These are phyloP conservation scores for Rafetus swinhoei DNA, from an alignment of 2,113 vertebrate species.

Conservation along the genomic window DNA sequence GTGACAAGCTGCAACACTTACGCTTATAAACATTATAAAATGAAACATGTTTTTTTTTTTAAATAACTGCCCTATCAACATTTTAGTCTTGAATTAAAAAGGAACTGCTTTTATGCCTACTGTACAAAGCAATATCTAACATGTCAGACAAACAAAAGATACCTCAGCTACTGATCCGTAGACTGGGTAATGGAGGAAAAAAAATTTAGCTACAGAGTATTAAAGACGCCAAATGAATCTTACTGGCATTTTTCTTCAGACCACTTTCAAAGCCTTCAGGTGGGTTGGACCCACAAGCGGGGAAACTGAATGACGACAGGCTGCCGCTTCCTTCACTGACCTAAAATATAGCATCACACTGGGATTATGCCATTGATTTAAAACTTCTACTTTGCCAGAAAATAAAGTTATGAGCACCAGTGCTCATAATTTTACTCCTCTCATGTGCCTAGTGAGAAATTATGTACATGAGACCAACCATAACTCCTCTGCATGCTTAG, in stretches of 20 bases:
- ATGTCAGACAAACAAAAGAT: not conserved
- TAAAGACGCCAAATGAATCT: constrained; percentile 55
- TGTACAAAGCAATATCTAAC: not conserved
- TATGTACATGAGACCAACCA: not conserved
- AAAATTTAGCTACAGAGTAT: not conserved
- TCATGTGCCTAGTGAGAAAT: not conserved
- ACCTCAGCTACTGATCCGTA: not conserved
- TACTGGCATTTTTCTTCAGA: constrained; percentile 82
- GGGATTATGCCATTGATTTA: constrained; percentile 25
- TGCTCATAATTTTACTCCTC: not conserved
- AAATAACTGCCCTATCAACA: accelerated
- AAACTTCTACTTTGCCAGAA: not conserved
- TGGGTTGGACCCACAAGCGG: constrained; percentile 70
- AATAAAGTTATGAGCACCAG: not conserved
- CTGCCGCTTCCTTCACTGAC: constrained; percentile 86
- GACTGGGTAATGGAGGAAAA: not conserved
- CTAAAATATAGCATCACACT: constrained; percentile 67
- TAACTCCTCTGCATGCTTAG: not conserved
- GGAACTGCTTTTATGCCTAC: not conserved
- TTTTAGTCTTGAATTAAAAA: not conserved
- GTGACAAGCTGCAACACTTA: not conserved
- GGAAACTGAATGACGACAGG: constrained; percentile 76
- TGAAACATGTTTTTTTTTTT: not conserved
- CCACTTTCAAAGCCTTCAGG: constrained; percentile 78
- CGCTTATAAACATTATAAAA: not conserved